Base-by-base conservation (phyloP, 2,888 invertebrate species). In the Zaprionus obscuricornis region DNA sequence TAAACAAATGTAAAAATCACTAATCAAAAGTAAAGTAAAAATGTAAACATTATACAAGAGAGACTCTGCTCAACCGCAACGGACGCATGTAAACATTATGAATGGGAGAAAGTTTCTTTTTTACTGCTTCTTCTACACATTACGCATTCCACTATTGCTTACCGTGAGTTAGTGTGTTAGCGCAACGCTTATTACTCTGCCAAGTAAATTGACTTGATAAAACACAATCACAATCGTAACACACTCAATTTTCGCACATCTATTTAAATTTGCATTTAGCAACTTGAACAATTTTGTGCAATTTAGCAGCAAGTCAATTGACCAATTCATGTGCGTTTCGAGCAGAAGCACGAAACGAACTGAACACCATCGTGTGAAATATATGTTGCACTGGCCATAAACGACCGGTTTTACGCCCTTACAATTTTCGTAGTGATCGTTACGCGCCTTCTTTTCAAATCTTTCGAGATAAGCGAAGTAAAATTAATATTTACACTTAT, bases 381-480 rank as follows among this genome's bases (percentile, higher is more conserved):
- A 2, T 10, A 16, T 11, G n/a, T n/a, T n/a, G n/a, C n/a, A 17
- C 8, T 26, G 7, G 3, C 16, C 3, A n/a, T n/a, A n/a, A 20
- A 10, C 16, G 45, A 27, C 20, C 18, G 27, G 31, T 50, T 20
- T 6, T n/a, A 7, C 11, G 16, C 18, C 10, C 3, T 16, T 26
- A 4, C 13, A 6, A 1, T 8, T 8, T 22, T 7, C 4, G 2
- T 5, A 17, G 3, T 17, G 22, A 42, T 33, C 16, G 45, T 39
- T 43, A 5, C 70, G 56, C 66, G 66, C 66, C 50, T 22, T 43
- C 6, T 24, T 6, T 70, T 65, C 22, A 70, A 70, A 62, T 17
- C 8, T 11, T 22, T 33, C n/a, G 7, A 2, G 24, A 37, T 47
- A 46, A 46, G 29, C 39, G 20, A 8, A 18, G 8, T 7, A 11